Conservation (phyloP, 2,888 invertebrate species). For the Lobophora halterata region DNA sequence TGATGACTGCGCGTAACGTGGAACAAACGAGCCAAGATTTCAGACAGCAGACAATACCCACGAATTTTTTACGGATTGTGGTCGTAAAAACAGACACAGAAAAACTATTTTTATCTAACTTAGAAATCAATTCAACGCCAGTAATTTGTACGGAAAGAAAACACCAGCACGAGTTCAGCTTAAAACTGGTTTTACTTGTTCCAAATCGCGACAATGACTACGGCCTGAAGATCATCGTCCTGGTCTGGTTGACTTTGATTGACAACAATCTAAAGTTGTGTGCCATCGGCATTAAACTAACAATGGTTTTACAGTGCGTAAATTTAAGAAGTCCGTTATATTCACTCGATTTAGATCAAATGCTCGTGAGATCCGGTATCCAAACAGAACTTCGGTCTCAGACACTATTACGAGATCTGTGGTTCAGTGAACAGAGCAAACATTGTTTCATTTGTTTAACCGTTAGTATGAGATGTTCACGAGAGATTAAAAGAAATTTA, state of each 20-base stretch:
- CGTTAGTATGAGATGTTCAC: conserved; percentile 44
- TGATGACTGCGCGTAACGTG: conserved; percentile 27
- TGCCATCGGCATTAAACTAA: conserved; percentile 32
- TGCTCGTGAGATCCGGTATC: conserved; percentile 54
- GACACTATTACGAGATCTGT: no score
- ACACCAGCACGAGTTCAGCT: conserved; percentile 7
- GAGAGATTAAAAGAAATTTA: conserved; percentile 45
- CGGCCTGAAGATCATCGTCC: conserved; percentile 46
- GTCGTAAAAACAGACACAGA: conserved; percentile 26
- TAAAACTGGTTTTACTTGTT: conserved; percentile 44
- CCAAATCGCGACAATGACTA: conserved; percentile 40
- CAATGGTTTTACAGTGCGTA: conserved; percentile 26
- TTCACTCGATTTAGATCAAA: conserved; percentile 53
- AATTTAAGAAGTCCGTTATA: conserved; percentile 52
- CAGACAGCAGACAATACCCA: conserved; percentile 15
- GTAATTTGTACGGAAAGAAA: conserved; percentile 16
- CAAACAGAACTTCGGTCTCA: conserved; percentile 5
- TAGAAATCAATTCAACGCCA: conserved; percentile 29
- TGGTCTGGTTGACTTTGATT: conserved; percentile 52
- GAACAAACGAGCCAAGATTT: conserved; percentile 25
- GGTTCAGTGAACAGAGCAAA: conserved; percentile 42
- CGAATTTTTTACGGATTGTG: conserved; percentile 24
- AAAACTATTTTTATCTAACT: conserved; percentile 31
- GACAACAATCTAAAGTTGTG: conserved; percentile 43
- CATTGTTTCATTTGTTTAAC: conserved; percentile 45